Percentiles rank a stretch among this genome's conserved stretches.
Conservation (phyloP, 1,140 invertebrate genomes). For the Pygmarrhopalites habei region DNA sequence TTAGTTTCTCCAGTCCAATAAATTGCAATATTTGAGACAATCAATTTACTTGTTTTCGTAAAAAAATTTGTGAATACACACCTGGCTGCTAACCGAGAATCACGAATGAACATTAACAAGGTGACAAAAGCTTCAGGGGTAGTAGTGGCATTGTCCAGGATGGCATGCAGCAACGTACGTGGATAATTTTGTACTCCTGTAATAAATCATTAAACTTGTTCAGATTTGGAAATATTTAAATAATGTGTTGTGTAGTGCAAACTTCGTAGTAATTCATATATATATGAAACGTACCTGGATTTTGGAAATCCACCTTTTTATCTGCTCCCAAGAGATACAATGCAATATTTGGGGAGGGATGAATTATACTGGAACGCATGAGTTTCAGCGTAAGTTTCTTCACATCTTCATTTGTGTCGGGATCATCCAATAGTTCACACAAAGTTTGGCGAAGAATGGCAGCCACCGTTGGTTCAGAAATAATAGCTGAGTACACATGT, state of each 20-base stretch:
- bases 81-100: conserved; percentile 13
- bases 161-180: conserved; percentile 28
- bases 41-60: too few relatives aligned
- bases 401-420: conserved; percentile 2
- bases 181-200: conserved; percentile 22
- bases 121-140: conserved; percentile 27
- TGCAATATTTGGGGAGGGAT: conserved; percentile 33
- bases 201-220: too few relatives aligned
- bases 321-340: conserved; percentile 29
- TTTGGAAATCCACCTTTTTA: conserved; percentile 33
- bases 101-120: conserved; percentile 19
- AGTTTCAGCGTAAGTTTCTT: conserved; percentile 25
- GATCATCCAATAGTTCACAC: conserved; percentile 20
- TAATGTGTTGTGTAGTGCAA: too few relatives aligned
- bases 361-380: conserved; percentile 22
- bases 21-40: too few relatives aligned
- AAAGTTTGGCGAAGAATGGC: conserved; percentile 28
- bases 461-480: conserved; percentile 8
- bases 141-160: conserved; percentile 21
- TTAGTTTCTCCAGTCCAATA: too few relatives aligned
- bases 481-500: conserved; percentile 23
- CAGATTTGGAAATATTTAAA: too few relatives aligned
- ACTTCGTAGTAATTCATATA: too few relatives aligned
- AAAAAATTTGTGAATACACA: too few relatives aligned
- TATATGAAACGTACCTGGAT: conserved; percentile 25